Conservation (phyloP, 2,797 vertebrate species). For the Phalloptychus januarius region DNA sequence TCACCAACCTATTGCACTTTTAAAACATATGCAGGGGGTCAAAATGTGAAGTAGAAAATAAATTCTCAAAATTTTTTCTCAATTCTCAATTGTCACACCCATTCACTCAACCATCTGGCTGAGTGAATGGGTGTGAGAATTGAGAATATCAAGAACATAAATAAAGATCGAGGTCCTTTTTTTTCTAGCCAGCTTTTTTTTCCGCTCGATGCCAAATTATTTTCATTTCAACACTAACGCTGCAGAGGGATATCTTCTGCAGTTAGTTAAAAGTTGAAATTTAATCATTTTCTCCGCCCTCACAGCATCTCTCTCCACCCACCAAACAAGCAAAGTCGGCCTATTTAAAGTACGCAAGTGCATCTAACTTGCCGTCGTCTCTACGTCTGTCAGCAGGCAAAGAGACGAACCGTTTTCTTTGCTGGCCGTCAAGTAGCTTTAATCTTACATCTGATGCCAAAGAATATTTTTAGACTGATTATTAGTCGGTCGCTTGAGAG, state of each 20-base stretch:
- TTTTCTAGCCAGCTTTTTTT: too few species aligned
- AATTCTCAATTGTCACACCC: not conserved
- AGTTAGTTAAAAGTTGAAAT: not conserved
- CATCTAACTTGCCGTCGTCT: not conserved
- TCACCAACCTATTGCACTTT: conserved; percentile 45
- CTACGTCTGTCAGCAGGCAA: not conserved
- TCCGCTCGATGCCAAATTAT: not conserved
- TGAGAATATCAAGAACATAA: too few species aligned
- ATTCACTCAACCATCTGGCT: not conserved
- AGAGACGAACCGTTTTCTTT: not conserved
- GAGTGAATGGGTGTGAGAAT: too few species aligned
- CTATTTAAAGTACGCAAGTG: not conserved
- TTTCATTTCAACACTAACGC: not conserved
- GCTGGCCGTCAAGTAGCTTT: not conserved
- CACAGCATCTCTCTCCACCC: not conserved
- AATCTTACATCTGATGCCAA: not conserved
- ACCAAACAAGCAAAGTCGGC: not conserved
- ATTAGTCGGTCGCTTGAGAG: not conserved
- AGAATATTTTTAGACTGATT: not conserved
- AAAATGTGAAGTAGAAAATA: not conserved
- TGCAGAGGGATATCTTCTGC: not conserved
- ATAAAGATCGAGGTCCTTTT: too few species aligned
- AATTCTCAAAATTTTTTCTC: too few species aligned
- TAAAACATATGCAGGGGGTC: conserved; percentile 2
- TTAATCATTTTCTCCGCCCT: not conserved